These are phyloP conservation scores for Andrena praecox DNA, from an alignment of 2,888 invertebrate species.

Conservation along the genomic window DNA sequence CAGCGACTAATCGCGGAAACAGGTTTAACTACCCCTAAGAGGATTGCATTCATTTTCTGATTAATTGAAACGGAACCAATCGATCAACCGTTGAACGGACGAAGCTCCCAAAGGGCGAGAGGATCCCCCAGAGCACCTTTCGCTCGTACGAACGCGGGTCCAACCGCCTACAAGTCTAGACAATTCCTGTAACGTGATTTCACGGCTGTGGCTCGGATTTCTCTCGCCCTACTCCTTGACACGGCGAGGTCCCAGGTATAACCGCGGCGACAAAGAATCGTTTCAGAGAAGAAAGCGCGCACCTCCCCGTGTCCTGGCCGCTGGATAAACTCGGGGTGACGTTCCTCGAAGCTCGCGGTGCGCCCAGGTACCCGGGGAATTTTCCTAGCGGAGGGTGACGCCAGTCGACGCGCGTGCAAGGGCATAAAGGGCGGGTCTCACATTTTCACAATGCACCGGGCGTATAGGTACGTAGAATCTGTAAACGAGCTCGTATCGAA, in stretches of 20 bases:
- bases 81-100: background rate
- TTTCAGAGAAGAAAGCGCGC: constrained; percentile 26
- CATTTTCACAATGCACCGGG: constrained; percentile 5
- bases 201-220: constrained; percentile 58
- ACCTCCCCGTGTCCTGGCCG: constrained; percentile 6
- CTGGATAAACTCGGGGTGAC: constrained; percentile 41
- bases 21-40: no score
- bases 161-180: background rate
- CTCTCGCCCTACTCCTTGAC: background rate
- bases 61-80: background rate
- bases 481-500: constrained; percentile 22
- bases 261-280: constrained; percentile 43
- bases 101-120: background rate
- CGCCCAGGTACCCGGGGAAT: constrained; percentile 33
- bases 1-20: no score
- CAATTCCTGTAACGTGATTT: constrained; percentile 65
- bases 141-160: background rate
- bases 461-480: background rate
- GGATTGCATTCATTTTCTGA: background rate
- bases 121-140: background rate
- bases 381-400: constrained; percentile 12
- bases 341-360: constrained; percentile 28
- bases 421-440: constrained; percentile 29
- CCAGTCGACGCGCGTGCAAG: constrained; percentile 31
- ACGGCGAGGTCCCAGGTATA: background rate